Evolutionary conservation across 2,888 invertebrate genomes (phyloP).

Genomic region (Monopis laevigella): DNA sequence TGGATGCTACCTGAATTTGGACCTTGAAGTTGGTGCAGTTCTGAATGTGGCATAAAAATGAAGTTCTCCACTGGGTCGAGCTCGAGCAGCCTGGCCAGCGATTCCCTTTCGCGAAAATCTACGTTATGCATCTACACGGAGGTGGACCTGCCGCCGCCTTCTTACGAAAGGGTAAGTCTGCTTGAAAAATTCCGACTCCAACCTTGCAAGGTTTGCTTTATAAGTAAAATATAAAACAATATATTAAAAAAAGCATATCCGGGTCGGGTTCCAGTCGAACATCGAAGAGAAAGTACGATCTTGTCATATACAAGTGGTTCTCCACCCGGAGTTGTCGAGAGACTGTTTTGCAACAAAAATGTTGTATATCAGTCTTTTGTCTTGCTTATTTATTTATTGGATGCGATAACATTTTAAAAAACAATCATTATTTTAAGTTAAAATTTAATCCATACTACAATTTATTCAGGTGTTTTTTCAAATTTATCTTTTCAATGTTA

Average conservation of each 20-base stretch:
- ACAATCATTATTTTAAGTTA: too few relatives aligned
- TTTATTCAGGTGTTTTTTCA: too few relatives aligned
- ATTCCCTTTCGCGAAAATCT: conserved; percentile 71
- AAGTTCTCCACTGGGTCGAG: conserved; percentile 72
- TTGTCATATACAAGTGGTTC: conserved; percentile 37
- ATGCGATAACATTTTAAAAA: too few relatives aligned
- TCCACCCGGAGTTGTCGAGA: conserved; percentile 11
- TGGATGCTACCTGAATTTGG: conserved; percentile 50
- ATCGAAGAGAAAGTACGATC: conserved; percentile 50
- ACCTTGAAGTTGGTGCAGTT: conserved; percentile 9
- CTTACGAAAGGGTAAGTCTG: conserved; percentile 63
- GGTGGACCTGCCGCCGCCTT: conserved; percentile 52
- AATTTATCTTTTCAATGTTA: too few relatives aligned
- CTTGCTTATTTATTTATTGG: conserved; percentile 1
- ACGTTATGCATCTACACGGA: conserved; percentile 73
- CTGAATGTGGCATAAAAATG: conserved; percentile 47
- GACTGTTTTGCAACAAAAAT: conserved; percentile 33
- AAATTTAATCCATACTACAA: too few relatives aligned
- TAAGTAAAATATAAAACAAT: conserved; percentile 17
- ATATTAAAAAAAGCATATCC: conserved; percentile 49
- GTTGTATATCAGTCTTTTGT: conserved; percentile 25
- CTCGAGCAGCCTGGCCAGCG: conserved; percentile 72
- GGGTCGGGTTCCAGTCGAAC: conserved; percentile 38
- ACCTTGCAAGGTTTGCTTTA: not conserved
- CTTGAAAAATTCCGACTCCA: not conserved